These are phyloP conservation scores for Donacobius atricapilla DNA, from an alignment of 2,113 vertebrate species.

Conservation along the genomic window DNA sequence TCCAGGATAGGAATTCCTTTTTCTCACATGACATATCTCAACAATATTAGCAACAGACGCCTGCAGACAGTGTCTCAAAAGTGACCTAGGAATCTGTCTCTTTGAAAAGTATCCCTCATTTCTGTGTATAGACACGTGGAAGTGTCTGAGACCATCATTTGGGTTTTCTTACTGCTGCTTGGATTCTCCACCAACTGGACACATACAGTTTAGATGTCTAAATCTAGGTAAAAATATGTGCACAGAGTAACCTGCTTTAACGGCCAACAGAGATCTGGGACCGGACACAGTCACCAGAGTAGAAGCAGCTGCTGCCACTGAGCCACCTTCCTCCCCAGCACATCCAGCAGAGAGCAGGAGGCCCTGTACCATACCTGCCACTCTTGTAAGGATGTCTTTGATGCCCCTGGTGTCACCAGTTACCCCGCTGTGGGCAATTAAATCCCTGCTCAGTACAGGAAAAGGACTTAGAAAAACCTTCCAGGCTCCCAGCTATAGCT, in stretches of 20 bases:
- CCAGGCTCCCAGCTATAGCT: background rate
- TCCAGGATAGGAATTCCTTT: background rate
- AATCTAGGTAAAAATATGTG: background rate
- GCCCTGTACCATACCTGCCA: background rate
- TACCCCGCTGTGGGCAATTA: background rate
- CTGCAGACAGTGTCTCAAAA: background rate
- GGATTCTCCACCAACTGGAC: background rate
- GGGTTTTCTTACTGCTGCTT: background rate
- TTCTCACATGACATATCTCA: background rate
- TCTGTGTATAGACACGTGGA: background rate
- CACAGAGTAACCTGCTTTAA: background rate
- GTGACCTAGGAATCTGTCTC: background rate
- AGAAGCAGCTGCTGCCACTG: background rate
- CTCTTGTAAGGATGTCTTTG: background rate
- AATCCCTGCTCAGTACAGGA: background rate
- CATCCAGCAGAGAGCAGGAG: background rate
- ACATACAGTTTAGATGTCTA: background rate
- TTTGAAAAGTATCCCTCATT: background rate
- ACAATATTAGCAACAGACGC: background rate
- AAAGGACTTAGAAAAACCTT: background rate
- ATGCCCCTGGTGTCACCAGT: background rate
- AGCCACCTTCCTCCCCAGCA: background rate
- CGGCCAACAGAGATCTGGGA: background rate
- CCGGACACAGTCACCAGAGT: rapidly evolving
- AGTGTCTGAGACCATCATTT: background rate